A percentile compares a stretch with the other conserved stretches of the same genome.
phyloP scores from a whole-genome alignment of 1,140 invertebrate genomes.

The Aphaenogaster ashmeadi region DNA sequence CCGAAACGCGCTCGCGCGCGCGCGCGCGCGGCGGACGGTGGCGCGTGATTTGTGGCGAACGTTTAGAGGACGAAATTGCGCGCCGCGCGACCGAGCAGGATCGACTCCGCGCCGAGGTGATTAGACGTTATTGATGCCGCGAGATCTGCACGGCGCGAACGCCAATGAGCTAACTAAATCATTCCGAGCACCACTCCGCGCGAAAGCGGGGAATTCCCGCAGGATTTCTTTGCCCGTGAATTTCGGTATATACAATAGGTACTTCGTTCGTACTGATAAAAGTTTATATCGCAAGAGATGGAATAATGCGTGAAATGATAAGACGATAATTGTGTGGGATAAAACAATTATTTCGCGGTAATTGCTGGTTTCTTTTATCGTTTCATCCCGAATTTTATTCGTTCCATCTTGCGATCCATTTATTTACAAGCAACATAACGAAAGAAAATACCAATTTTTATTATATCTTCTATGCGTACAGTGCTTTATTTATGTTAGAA shows the following conservation, averaged over 20 bases:
- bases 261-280: background rate
- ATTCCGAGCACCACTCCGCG: slow-evolving; percentile 49
- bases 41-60: slow-evolving; percentile 84
- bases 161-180: slow-evolving; percentile 73
- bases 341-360: background rate
- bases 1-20: slow-evolving; percentile 72
- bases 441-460: background rate
- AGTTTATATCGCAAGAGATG: background rate
- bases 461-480: background rate
- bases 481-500: background rate
- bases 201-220: slow-evolving; percentile 3
- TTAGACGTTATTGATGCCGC: slow-evolving; percentile 85
- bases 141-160: slow-evolving; percentile 63
- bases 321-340: background rate
- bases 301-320: background rate
- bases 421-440: background rate
- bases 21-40: slow-evolving; percentile 12
- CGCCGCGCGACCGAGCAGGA: slow-evolving; percentile 80
- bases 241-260: background rate
- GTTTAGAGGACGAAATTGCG: slow-evolving; percentile 86
- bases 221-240: slow-evolving; percentile 25
- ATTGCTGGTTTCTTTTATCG: background rate
- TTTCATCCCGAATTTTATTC: background rate
- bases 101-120: slow-evolving; percentile 81
- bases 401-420: background rate